Evolutionary conservation across 2,797 vertebrate genomes (phyloP).

Genomic region (Gambusia yucatana): DNA sequence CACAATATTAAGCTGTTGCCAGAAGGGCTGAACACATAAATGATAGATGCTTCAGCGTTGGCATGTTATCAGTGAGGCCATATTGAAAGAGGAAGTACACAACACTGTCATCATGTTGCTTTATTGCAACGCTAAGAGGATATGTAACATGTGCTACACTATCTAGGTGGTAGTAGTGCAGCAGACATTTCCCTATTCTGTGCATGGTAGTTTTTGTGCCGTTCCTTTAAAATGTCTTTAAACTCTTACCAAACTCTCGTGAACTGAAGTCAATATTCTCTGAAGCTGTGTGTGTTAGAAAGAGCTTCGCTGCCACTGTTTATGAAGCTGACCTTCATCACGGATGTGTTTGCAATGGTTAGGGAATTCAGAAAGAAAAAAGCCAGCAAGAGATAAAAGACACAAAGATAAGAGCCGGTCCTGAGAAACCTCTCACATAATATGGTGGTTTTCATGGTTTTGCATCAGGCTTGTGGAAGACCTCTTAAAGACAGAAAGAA

Average conservation of each 20-base stretch:
- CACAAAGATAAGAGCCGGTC: constrained; percentile 47
- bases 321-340: constrained; percentile 47
- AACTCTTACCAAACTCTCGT: constrained; percentile 24
- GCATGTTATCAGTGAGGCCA: constrained; percentile 24
- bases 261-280: constrained; percentile 15
- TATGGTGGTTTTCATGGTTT: constrained; percentile 72
- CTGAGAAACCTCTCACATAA: constrained; percentile 40
- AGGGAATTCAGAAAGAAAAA: constrained; percentile 46
- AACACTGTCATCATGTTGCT: neutral
- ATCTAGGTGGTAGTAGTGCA: neutral
- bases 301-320: constrained; percentile 19
- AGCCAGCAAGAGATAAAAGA: constrained; percentile 58
- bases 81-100: constrained; percentile 11
- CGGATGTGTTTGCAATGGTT: constrained; percentile 39
- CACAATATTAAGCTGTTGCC: constrained; percentile 44
- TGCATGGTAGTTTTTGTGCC: neutral
- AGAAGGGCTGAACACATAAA: constrained; percentile 43
- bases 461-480: constrained; percentile 64
- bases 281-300: constrained; percentile 20
- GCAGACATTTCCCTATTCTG: neutral
- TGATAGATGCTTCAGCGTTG: constrained; percentile 50
- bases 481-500: constrained; percentile 54
- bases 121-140: constrained; percentile 4
- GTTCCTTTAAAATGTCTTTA: constrained; percentile 28
- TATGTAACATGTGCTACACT: neutral